Conservation (phyloP, 2,113 vertebrate genomes). For the Sinocyclocheilus grahami region DNA sequence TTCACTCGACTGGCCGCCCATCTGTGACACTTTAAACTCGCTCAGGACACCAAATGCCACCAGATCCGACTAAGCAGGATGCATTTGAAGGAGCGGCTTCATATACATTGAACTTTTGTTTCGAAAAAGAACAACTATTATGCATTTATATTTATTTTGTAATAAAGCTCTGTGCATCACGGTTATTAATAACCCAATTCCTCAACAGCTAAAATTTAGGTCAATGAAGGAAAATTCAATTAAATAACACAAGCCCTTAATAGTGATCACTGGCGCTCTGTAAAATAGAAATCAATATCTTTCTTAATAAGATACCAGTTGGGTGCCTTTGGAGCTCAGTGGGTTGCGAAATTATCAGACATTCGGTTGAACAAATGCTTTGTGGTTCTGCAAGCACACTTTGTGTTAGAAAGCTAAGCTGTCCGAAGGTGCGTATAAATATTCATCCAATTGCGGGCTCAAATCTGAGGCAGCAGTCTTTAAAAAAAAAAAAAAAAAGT, state of each 20-base stretch:
- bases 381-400: neutral
- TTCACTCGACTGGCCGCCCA: neutral
- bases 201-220: neutral
- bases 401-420: conserved; percentile 8
- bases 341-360: conserved; percentile 28
- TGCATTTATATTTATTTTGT: neutral
- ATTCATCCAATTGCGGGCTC: neutral
- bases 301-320: conserved; percentile 26
- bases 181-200: neutral
- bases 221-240: conserved; percentile 23
- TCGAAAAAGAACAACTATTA: neutral
- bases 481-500: neutral
- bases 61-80: neutral
- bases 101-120: neutral
- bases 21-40: neutral
- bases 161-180: neutral
- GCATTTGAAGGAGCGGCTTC: neutral
- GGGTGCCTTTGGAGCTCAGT: conserved; percentile 25
- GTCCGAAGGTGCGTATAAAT: conserved; percentile 1
- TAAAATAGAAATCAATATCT: conserved; percentile 17
- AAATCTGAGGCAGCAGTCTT: neutral
- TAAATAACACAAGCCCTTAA: conserved; percentile 13
- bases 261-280: neutral
- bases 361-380: neutral
- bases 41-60: neutral